These are phyloP conservation scores for Lagocephalus sceleratus DNA, from an alignment of 2,797 vertebrate species.

Conservation along the genomic window DNA sequence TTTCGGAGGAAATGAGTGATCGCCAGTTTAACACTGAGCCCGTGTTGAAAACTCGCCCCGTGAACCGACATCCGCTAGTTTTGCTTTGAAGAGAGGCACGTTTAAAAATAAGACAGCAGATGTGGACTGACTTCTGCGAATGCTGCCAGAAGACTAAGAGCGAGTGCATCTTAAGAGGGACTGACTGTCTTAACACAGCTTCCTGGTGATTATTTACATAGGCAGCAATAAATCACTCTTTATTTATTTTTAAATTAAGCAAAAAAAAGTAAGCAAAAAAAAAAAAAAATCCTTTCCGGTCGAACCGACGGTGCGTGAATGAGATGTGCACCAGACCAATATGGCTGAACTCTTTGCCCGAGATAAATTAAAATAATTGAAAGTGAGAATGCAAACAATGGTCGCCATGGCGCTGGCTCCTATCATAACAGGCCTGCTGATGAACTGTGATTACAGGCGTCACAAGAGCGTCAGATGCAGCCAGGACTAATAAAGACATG, in stretches of 20 bases:
- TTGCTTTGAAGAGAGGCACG: too few species aligned
- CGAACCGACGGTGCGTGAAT: background rate
- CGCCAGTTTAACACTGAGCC: too few species aligned
- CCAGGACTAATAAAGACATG: conserved; percentile 22
- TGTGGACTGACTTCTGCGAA: too few species aligned
- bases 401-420: conserved; percentile 12
- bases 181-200: too few species aligned
- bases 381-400: conserved; percentile 39
- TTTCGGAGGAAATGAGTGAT: too few species aligned
- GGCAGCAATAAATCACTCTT: background rate
- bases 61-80: too few species aligned
- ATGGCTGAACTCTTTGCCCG: background rate
- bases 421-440: conserved; percentile 23
- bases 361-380: conserved; percentile 33
- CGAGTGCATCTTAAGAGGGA: too few species aligned
- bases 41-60: too few species aligned
- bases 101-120: too few species aligned
- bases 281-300: too few species aligned
- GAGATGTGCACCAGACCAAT: background rate
- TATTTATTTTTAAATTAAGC: background rate
- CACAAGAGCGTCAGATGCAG: conserved; percentile 25
- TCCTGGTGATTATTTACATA: background rate
- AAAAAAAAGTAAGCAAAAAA: background rate
- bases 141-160: too few species aligned
- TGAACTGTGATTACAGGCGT: conserved; percentile 16